These are phyloP conservation scores for Leptodactylus fuscus DNA, from an alignment of 2,113 vertebrate genomes.

Conservation along the genomic window DNA sequence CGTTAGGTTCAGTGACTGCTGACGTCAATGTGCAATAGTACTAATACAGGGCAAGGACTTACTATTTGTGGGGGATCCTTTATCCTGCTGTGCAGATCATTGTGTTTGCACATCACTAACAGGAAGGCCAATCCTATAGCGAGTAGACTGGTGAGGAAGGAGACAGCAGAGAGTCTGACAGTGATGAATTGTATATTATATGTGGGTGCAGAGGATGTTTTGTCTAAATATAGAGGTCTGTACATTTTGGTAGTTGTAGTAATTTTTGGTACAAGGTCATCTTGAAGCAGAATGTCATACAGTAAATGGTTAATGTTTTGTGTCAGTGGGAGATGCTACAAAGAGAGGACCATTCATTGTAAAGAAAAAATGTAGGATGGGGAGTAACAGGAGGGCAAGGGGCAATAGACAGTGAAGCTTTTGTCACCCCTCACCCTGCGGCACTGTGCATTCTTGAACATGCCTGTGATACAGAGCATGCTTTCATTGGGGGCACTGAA, in stretches of 20 bases:
- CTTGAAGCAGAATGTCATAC: background rate
- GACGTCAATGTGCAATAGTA: too few relatives aligned
- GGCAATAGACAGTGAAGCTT: constrained; percentile 50
- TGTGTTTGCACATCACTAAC: background rate
- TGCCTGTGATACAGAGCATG: constrained; percentile 26
- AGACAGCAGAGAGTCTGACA: background rate
- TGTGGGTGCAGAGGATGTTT: background rate
- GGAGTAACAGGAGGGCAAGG: background rate
- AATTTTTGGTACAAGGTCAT: constrained; percentile 1
- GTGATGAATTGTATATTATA: background rate
- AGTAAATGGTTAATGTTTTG: constrained; percentile 27
- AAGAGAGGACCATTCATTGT: constrained; percentile 54
- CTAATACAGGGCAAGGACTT: background rate
- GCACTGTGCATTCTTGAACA: constrained; percentile 26
- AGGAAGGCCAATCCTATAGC: background rate
- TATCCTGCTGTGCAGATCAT: background rate
- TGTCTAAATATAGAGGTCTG: constrained; percentile 25
- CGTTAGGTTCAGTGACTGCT: too few relatives aligned
- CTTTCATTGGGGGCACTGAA: background rate
- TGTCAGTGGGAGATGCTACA: constrained; percentile 17
- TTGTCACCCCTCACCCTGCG: constrained; percentile 43
- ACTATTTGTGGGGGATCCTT: background rate
- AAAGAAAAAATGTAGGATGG: constrained; percentile 15
- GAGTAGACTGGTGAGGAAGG: background rate
- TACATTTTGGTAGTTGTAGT: background rate